Percentiles rank a stretch among this genome's conserved stretches.
phyloP scores from a whole-genome alignment of 2,113 vertebrate genomes.

The Tichodroma muraria region DNA sequence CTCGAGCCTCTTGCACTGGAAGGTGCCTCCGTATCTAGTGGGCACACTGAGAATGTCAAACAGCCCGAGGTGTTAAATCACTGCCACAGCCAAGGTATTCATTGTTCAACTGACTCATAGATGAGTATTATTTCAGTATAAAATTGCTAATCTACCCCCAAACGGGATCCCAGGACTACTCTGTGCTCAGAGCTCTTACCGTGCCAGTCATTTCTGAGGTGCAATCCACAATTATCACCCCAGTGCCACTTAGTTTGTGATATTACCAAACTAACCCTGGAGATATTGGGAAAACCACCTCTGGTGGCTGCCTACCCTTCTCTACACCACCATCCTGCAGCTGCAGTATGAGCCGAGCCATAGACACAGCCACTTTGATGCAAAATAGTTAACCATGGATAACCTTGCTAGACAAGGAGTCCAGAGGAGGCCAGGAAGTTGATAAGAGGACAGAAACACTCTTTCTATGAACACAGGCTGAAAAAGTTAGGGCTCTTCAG shows the following conservation, averaged over 20 bases:
- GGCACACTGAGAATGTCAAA: background rate
- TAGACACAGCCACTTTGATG: background rate
- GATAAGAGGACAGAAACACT: background rate
- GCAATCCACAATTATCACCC: background rate
- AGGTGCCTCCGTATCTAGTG: background rate
- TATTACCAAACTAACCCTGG: background rate
- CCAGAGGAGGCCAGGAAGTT: background rate
- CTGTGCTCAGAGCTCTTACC: background rate
- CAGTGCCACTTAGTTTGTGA: background rate
- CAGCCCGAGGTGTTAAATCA: background rate
- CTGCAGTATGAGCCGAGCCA: background rate
- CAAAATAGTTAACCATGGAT: background rate
- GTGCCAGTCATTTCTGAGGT: background rate
- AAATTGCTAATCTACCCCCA: background rate
- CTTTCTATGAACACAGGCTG: background rate
- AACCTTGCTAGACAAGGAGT: background rate
- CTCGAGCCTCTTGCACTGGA: accelerated
- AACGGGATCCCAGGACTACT: background rate
- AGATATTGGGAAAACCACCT: background rate
- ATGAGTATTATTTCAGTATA: background rate
- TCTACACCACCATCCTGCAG: background rate
- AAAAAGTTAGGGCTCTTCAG: background rate
- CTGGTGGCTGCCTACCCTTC: background rate
- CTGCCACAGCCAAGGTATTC: background rate
- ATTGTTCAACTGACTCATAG: background rate